These are phyloP conservation scores for Apteryx mantelli DNA, from an alignment of 2,113 vertebrate genomes.

Conservation along the genomic window DNA sequence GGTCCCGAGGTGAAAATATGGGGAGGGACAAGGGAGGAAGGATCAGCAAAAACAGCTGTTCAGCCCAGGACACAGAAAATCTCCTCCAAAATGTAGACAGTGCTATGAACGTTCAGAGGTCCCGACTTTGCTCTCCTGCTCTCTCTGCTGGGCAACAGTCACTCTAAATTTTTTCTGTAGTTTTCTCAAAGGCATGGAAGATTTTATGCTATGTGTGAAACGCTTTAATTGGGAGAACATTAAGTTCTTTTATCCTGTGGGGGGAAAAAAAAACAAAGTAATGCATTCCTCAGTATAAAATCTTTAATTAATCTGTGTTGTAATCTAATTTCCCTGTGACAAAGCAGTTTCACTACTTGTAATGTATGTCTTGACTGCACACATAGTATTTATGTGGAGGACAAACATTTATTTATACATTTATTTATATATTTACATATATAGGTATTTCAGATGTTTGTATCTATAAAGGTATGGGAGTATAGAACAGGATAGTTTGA, in stretches of 20 bases:
- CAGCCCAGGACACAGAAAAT: not conserved
- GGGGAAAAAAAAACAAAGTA: not conserved
- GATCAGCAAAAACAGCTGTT: not conserved
- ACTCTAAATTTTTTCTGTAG: not conserved
- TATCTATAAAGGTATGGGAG: not conserved
- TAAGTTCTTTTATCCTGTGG: fast-evolving
- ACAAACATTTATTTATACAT: not conserved
- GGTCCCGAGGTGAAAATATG: not conserved
- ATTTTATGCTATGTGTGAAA: not conserved
- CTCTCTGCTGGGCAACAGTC: not conserved
- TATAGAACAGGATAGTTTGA: not conserved
- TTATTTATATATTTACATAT: too few species aligned
- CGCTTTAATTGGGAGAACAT: not conserved
- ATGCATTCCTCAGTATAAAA: not conserved
- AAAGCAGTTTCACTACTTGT: not conserved
- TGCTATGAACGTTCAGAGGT: not conserved
- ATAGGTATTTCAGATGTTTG: not conserved
- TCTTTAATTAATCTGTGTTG: not conserved
- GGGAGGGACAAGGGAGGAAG: not conserved
- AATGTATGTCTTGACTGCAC: not conserved
- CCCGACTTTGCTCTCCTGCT: not conserved
- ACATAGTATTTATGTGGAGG: not conserved
- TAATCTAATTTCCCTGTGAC: not conserved
- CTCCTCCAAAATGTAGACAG: not conserved
- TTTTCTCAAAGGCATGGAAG: not conserved